phyloP scores from a whole-genome alignment of 2,888 invertebrate genomes.

The Sycophila texana region DNA sequence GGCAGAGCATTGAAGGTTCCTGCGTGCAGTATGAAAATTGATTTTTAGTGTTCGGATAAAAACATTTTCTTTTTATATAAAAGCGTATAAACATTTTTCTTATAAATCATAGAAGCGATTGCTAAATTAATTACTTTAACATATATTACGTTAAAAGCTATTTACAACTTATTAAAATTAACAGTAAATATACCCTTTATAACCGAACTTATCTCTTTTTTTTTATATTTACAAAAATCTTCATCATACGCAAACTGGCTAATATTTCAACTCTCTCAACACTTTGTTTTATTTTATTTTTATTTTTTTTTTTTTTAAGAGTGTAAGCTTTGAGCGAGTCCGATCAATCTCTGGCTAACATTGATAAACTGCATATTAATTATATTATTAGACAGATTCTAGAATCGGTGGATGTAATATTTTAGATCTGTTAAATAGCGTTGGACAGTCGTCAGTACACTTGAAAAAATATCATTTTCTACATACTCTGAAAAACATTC shows the following conservation, averaged over 20 bases:
- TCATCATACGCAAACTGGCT: conserved; percentile 39
- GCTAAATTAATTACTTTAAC: conserved; percentile 46
- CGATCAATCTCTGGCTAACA: conserved; percentile 52
- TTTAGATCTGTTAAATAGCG: conserved; percentile 28
- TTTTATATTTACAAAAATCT: conserved; percentile 52
- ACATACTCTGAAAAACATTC: too few species aligned
- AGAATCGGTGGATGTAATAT: conserved; percentile 38
- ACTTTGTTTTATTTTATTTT: conserved; percentile 12
- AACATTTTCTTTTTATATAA: conserved; percentile 18
- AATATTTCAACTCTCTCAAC: conserved; percentile 14
- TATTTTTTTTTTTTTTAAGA: conserved; percentile 2
- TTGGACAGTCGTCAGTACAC: conserved; percentile 35
- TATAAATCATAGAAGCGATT: conserved; percentile 36
- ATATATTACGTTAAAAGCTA: conserved; percentile 38
- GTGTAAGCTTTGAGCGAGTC: conserved; percentile 22
- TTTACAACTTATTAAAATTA: conserved; percentile 56
- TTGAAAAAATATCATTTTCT: conserved; percentile 29
- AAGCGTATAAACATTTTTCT: conserved; percentile 30
- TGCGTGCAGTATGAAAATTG: conserved; percentile 16
- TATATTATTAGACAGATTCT: conserved; percentile 44
- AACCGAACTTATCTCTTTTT: conserved; percentile 45
- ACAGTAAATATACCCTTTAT: conserved; percentile 52
- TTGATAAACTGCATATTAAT: conserved; percentile 40
- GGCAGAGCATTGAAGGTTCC: conserved; percentile 40
- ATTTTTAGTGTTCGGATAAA: conserved; percentile 26